Evolutionary conservation across 2,888 invertebrate genomes (phyloP).

Genomic region (Anorthoa munda): DNA sequence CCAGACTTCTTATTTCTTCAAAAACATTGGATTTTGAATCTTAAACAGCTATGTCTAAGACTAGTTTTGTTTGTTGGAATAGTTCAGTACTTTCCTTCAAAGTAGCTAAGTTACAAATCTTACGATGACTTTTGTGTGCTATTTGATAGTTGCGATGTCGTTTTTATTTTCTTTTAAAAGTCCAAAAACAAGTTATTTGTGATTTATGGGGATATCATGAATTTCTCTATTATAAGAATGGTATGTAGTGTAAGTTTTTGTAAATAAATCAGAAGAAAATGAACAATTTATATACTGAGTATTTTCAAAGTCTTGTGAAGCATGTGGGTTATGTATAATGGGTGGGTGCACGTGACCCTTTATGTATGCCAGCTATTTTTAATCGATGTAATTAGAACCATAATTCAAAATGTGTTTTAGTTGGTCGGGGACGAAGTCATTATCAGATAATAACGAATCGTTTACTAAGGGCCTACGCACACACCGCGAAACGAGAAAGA

Average conservation of each 20-base stretch:
- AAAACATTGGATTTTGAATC: conserved; percentile 23
- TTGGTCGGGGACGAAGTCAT: conserved; percentile 69
- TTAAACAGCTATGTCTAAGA: not conserved
- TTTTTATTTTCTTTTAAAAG: conserved; percentile 46
- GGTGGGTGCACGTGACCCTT: conserved; percentile 26
- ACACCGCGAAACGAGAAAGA: conserved; percentile 78
- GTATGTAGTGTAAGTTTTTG: conserved; percentile 11
- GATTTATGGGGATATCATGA: conserved; percentile 17
- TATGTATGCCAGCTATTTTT: conserved; percentile 46
- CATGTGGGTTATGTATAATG: conserved; percentile 23
- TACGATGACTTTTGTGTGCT: conserved; percentile 42
- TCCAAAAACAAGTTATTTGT: conserved; percentile 14
- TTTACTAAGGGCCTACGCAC: conserved; percentile 81
- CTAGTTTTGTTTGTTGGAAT: conserved; percentile 9
- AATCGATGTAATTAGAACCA: conserved; percentile 60
- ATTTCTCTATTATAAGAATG: conserved; percentile 15
- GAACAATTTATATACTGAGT: not conserved
- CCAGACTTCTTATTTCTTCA: conserved; percentile 51
- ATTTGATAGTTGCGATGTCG: conserved; percentile 40
- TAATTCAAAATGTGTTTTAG: conserved; percentile 63
- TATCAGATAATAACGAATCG: conserved; percentile 82
- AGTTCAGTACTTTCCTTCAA: conserved; percentile 21
- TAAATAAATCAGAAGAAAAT: conserved; percentile 14
- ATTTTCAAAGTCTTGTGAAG: conserved; percentile 23
- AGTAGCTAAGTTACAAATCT: conserved; percentile 39